Base-by-base conservation (phyloP, 1,140 invertebrate genomes). In the Eupristina koningsbergeri region DNA sequence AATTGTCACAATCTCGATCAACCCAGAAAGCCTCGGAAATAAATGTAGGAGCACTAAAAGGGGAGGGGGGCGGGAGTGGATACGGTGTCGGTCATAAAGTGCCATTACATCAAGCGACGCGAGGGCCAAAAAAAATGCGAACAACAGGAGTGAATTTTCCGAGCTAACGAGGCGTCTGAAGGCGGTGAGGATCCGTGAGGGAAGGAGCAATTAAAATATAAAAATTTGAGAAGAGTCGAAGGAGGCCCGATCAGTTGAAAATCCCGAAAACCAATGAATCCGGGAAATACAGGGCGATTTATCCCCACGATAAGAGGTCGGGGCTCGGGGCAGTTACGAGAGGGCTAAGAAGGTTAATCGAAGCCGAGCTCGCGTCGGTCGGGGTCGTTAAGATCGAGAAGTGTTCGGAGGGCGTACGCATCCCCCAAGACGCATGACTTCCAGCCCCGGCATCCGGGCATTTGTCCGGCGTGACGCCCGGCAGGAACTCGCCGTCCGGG, bases 391-490 rank as follows among this genome's bases (percentile, higher is more conserved):
- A 64, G 75, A 85, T 71, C 7, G 15, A n/a, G 0, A 26, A 26
- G 45, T 31, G 6, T 45, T 22, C n/a, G 34, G 3, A 0, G 9
- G 9, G 39, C 29, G n/a, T 6, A 50, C 39, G 41, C 78, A 64
- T 63, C 83, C 82, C 86, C 86, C 86, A 91, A 92, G 91, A 92
- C 89, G 89, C 88, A 92, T 91, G 89, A 89, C 91, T 92, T 92
- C 91, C 91, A 92, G 89, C 84, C 76, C 88, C 87, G 88, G 90
- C 91, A 92, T 92, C 91, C 91, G 91, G 91, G 86, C 90, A 92
- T 92, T 92, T 92, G 91, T 92, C 91, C 90, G 81, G 83, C 80
- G 86, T 89, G 90, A 90, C 91, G 89, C 87, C 87, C 88, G 88
- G 89, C 90, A 90, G 89, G 91, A 92, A 61, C 53, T 73, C 73